Evolutionary conservation across 2,888 invertebrate species (phyloP).

Genomic region (Iphiclides podalirius): DNA sequence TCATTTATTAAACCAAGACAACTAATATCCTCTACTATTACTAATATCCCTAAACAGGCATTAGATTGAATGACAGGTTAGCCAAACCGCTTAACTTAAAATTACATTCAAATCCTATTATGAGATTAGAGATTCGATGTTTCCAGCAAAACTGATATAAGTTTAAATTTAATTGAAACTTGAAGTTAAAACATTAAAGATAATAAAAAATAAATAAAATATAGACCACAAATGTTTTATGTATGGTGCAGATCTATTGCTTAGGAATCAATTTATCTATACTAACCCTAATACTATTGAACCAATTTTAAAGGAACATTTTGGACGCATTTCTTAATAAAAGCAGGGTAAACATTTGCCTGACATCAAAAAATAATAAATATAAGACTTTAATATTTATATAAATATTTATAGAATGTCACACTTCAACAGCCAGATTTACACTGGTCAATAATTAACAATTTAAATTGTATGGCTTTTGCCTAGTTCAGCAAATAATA

Average conservation of each 20-base stretch:
- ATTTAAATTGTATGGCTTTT: conserved; percentile 34
- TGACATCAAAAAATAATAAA: conserved; percentile 57
- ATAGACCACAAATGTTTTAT: too few relatives aligned
- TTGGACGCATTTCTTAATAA: conserved; percentile 62
- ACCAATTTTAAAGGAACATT: conserved; percentile 57
- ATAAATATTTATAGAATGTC: conserved; percentile 28
- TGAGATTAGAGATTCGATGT: too few relatives aligned
- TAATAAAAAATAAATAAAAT: too few relatives aligned
- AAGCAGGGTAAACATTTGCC: conserved; percentile 73
- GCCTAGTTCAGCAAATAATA: conserved; percentile 33
- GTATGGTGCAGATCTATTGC: conserved; percentile 24
- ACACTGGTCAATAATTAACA: conserved; percentile 32
- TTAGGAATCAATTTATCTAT: conserved; percentile 7
- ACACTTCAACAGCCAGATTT: conserved; percentile 30
- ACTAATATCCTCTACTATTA: too few relatives aligned
- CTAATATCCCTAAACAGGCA: too few relatives aligned
- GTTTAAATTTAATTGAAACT: too few relatives aligned
- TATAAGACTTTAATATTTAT: conserved; percentile 51
- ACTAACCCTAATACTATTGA: conserved; percentile 44
- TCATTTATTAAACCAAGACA: too few relatives aligned
- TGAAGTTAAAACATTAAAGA: too few relatives aligned
- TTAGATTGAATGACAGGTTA: too few relatives aligned
- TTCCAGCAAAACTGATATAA: too few relatives aligned
- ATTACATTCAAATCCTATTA: too few relatives aligned
- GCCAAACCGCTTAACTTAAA: too few relatives aligned